Percentiles rank a stretch among this genome's conserved stretches.
These are phyloP conservation scores for Notospermus geniculatus DNA, from an alignment of 1,140 invertebrate species.

Conservation along the genomic window DNA sequence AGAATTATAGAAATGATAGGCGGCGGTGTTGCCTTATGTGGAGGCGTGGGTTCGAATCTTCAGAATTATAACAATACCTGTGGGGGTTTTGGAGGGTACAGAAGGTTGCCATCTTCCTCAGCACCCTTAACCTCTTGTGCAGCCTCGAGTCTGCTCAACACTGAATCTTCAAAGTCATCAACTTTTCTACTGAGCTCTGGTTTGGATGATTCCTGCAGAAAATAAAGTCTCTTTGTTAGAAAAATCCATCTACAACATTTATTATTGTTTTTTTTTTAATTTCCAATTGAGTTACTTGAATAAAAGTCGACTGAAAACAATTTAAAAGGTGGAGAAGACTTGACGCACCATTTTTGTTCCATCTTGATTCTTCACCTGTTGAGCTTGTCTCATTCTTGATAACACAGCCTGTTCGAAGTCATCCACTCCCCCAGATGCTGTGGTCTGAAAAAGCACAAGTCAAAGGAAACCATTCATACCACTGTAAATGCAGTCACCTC, in stretches of 20 bases:
- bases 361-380: neutral
- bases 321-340: too few relatives aligned
- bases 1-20: neutral
- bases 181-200: too few relatives aligned
- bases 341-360: neutral
- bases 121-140: neutral
- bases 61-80: neutral
- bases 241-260: too few relatives aligned
- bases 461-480: too few relatives aligned
- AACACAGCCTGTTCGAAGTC: neutral
- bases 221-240: too few relatives aligned
- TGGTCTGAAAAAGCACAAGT: neutral
- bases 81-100: slow-evolving; percentile 32
- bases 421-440: neutral
- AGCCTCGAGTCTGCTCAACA: neutral
- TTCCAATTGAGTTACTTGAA: too few relatives aligned
- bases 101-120: slow-evolving; percentile 27
- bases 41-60: neutral
- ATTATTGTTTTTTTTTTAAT: slow-evolving; percentile 7
- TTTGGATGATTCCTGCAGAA: too few relatives aligned
- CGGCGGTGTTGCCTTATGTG: neutral
- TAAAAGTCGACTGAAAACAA: too few relatives aligned
- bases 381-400: neutral
- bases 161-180: too few relatives aligned
- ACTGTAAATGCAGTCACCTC: too few relatives aligned